A percentile compares a stretch with the other conserved stretches of the same genome.
phyloP scores from a whole-genome alignment of 2,797 vertebrate genomes.

The Coranthus polyacanthus region DNA sequence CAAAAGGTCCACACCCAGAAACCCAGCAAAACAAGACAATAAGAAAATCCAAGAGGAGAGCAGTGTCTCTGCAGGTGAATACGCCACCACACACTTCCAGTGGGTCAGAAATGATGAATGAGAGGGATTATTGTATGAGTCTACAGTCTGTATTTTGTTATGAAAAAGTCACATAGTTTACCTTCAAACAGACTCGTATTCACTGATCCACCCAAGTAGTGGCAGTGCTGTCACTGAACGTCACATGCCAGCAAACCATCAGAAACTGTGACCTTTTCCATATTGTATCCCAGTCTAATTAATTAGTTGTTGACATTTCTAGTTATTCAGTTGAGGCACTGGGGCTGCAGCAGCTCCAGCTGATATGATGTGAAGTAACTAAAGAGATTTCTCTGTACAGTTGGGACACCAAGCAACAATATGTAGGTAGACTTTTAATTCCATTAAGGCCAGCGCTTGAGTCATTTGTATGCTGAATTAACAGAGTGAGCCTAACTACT shows the following conservation, averaged over 20 bases:
- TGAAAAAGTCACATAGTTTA: background rate
- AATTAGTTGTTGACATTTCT: conserved; percentile 79
- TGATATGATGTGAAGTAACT: conserved; percentile 60
- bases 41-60: too few relatives aligned
- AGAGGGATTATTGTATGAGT: too few relatives aligned
- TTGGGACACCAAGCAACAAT: conserved; percentile 34
- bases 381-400: conserved; percentile 41
- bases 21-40: too few relatives aligned
- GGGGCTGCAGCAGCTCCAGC: conserved; percentile 45
- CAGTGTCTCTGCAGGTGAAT: too few relatives aligned
- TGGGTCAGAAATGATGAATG: too few relatives aligned
- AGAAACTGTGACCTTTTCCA: conserved; percentile 69
- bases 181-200: background rate
- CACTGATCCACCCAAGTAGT: conserved; percentile 21
- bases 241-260: conserved; percentile 35
- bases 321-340: conserved; percentile 52
- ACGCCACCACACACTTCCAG: too few relatives aligned
- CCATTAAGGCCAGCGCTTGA: conserved; percentile 16
- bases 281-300: conserved; percentile 58
- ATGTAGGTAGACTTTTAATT: conserved; percentile 43
- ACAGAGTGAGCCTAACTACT: conserved; percentile 5
- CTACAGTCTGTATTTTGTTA: too few relatives aligned
- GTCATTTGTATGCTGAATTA: conserved; percentile 52
- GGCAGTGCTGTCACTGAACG: conserved; percentile 18
- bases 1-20: too few relatives aligned